A percentile compares a stretch with the other conserved stretches of the same genome.
phyloP scores from a whole-genome alignment of 2,113 vertebrate genomes.

The Corynorhinus townsendii region DNA sequence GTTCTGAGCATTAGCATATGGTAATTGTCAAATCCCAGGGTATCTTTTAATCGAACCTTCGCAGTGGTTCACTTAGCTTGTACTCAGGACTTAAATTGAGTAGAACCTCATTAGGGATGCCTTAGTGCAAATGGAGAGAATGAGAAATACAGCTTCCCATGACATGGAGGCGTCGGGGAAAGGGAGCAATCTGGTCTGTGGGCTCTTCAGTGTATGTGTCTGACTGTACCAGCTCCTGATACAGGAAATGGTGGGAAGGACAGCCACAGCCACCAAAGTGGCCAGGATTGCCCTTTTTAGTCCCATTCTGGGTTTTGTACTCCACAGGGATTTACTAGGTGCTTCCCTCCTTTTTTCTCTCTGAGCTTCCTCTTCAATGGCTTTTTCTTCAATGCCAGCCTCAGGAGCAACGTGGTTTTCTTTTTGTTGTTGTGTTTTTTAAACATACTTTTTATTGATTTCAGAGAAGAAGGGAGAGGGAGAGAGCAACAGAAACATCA shows the following conservation, averaged over 20 bases:
- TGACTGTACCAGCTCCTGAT: background rate
- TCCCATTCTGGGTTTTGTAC: background rate
- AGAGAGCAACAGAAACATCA: no score
- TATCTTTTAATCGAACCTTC: slow-evolving; percentile 67
- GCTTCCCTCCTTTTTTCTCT: background rate
- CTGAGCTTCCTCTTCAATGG: background rate
- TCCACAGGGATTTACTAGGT: background rate
- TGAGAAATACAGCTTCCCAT: background rate
- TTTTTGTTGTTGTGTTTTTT: no score
- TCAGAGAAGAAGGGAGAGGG: no score
- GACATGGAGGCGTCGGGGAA: background rate
- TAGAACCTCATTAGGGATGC: slow-evolving; percentile 56
- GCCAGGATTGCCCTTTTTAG: background rate
- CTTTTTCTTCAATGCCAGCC: background rate
- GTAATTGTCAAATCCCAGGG: slow-evolving; percentile 67
- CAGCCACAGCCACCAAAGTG: background rate
- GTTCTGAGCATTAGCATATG: slow-evolving; percentile 63
- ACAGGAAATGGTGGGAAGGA: background rate
- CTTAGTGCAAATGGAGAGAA: slow-evolving; percentile 46
- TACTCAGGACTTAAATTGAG: slow-evolving; percentile 57
- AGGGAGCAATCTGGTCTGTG: background rate
- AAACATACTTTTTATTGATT: no score
- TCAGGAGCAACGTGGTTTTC: background rate
- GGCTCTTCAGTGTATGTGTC: background rate
- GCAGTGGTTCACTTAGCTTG: slow-evolving; percentile 42